These are phyloP conservation scores for Holocentrus rufus DNA, from an alignment of 2,797 vertebrate species.

Conservation along the genomic window DNA sequence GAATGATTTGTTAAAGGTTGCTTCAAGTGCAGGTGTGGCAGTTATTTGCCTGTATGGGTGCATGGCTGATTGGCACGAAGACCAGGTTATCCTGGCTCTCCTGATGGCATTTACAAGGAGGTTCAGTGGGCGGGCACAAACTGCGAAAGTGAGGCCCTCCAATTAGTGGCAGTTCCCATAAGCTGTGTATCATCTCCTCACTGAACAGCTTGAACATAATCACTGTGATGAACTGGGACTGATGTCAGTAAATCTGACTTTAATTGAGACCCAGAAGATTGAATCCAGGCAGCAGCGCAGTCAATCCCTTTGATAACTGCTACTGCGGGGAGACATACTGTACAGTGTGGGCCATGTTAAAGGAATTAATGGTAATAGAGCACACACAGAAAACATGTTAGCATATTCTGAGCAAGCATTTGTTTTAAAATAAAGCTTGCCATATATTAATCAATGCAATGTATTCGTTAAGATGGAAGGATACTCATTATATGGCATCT, in stretches of 20 bases:
- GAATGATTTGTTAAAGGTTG: neutral
- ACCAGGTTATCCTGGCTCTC: neutral
- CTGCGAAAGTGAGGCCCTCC: slow-evolving; percentile 57
- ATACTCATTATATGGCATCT: neutral
- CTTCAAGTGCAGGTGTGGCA: neutral
- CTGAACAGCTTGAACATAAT: slow-evolving; percentile 87
- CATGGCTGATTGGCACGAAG: slow-evolving; percentile 8
- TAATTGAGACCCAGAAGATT: slow-evolving; percentile 86
- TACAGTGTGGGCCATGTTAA: slow-evolving; percentile 33
- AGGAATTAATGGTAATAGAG: too few species aligned
- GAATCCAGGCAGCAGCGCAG: slow-evolving; percentile 72
- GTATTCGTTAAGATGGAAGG: neutral
- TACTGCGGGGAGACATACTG: slow-evolving; percentile 29
- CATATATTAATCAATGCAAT: neutral
- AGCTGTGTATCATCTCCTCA: slow-evolving; percentile 82
- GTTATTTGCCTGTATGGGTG: neutral
- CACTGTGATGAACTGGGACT: slow-evolving; percentile 86
- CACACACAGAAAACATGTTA: too few species aligned
- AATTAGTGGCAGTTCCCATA: slow-evolving; percentile 80
- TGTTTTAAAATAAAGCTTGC: too few species aligned
- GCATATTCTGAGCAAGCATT: too few species aligned
- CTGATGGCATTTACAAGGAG: slow-evolving; percentile 7
- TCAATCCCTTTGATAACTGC: slow-evolving; percentile 55
- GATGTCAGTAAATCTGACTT: slow-evolving; percentile 87
- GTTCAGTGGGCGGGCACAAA: slow-evolving; percentile 45